Evolutionary conservation across 2,888 invertebrate genomes (phyloP).

Genomic region (Diogma glabrata): DNA sequence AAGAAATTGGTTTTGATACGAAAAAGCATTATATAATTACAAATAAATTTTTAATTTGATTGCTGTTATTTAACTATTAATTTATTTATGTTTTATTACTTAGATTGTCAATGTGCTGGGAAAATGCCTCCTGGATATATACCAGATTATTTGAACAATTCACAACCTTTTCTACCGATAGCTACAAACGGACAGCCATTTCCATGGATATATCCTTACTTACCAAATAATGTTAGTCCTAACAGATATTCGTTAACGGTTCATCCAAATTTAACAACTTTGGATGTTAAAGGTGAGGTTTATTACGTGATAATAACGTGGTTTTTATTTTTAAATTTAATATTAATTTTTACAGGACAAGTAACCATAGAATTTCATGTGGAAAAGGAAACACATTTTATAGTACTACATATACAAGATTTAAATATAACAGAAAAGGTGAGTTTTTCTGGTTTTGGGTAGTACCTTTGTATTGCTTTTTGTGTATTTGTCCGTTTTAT

Average conservation of each 20-base stretch:
- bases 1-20: too few species aligned
- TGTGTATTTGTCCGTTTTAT: too few species aligned
- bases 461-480: too few species aligned
- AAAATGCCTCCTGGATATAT: slow-evolving; percentile 50
- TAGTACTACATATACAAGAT: slow-evolving; percentile 76
- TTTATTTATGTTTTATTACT: too few species aligned
- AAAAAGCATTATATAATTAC: too few species aligned
- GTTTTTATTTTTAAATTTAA: neutral
- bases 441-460: too few species aligned
- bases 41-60: too few species aligned
- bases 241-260: slow-evolving; percentile 79
- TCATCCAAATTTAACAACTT: slow-evolving; percentile 84
- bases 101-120: slow-evolving; percentile 61
- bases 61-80: too few species aligned
- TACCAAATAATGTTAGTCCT: slow-evolving; percentile 69
- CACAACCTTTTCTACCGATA: slow-evolving; percentile 49
- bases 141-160: slow-evolving; percentile 50
- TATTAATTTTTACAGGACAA: slow-evolving; percentile 47
- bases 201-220: slow-evolving; percentile 63
- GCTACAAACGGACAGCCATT: slow-evolving; percentile 65
- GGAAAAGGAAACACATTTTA: slow-evolving; percentile 68
- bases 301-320: neutral
- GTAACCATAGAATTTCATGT: slow-evolving; percentile 77
- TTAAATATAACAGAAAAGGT: slow-evolving; percentile 75
- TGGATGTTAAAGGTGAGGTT: slow-evolving; percentile 67